Base-by-base conservation (phyloP, 2,113 vertebrate genomes). In the Chelonoidis abingdonii region DNA sequence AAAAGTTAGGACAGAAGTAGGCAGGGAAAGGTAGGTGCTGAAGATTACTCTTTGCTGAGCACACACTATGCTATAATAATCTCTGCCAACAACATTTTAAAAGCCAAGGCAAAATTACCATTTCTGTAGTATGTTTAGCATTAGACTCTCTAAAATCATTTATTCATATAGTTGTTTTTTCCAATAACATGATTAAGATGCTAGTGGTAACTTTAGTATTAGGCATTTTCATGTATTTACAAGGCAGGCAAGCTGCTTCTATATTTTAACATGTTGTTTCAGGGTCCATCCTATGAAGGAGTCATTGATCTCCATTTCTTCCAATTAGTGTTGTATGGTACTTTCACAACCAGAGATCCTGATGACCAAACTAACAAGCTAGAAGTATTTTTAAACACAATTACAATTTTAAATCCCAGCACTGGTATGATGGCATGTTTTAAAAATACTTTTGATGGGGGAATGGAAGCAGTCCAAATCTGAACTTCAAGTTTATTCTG, bases 1-100 rank as follows among this genome's bases (percentile, higher is more conserved):
- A 88, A 83, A 93, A 44, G 87, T 87, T 94, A 75, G 65, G 19
- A 10, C 69, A 94, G 81, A 92, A 49, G 82, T 87, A 47, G 29
- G 57, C 3, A 75, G 69, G 80, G 89, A 84, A 81, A 93, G 85
- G 90, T 86, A 91, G 4, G 53, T 53, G 22, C 35, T 52, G 35
- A 94, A 80, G 72, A 94, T 86, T 89, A 93, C 19, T 49, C 54
- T 54, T 80, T 76, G 41, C n/a, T 87, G 65, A 72, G 65, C n/a
- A 22, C 9, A 72, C 16, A 35, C 35, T 38, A 38, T 72, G 19
- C 9, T 38, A 38, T 62, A 29, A 29, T 29, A 29, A 62, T 38
- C 17, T 69, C 35, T 38, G 35, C 65, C 19, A 72, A 22, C n/a
- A 72, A 10, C 65, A 72, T 22, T 38, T 38, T 38, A 72, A 38